phyloP scores from a whole-genome alignment of 2,888 invertebrate species.

The Stenoptilia bipunctidactyla region DNA sequence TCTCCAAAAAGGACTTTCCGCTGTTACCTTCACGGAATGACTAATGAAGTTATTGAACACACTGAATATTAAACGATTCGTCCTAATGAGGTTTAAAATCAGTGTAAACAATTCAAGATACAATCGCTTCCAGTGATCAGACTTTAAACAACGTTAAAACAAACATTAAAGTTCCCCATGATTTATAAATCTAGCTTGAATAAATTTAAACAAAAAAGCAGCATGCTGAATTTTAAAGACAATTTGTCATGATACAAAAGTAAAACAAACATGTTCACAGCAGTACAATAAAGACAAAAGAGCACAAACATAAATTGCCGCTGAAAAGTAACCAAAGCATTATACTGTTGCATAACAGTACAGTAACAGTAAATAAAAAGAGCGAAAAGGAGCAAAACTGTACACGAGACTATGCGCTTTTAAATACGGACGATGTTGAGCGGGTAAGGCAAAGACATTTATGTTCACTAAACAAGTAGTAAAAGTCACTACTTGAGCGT shows the following conservation, averaged over 20 bases:
- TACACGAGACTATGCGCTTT: constrained; percentile 67
- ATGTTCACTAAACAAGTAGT: constrained; percentile 74
- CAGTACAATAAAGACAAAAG: constrained; percentile 63
- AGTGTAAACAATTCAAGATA: constrained; percentile 38
- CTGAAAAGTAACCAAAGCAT: constrained; percentile 67
- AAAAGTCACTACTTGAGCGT: constrained; percentile 73
- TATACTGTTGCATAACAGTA: constrained; percentile 69
- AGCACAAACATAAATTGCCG: constrained; percentile 54
- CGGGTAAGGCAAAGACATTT: constrained; percentile 72
- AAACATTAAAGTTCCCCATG: too few species aligned
- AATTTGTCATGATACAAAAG: constrained; percentile 36
- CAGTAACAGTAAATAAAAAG: constrained; percentile 64
- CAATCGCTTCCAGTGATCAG: constrained; percentile 9
- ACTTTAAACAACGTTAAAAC: not conserved
- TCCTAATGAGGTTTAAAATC: constrained; percentile 31
- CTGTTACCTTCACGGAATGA: not conserved
- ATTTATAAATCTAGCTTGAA: not conserved
- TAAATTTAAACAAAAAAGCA: constrained; percentile 8
- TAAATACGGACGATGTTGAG: constrained; percentile 68
- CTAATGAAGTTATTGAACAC: not conserved
- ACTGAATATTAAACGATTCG: constrained; percentile 24
- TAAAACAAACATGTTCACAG: constrained; percentile 47
- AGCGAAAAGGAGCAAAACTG: constrained; percentile 54
- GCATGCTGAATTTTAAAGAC: constrained; percentile 16
- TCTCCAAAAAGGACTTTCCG: not conserved